Evolutionary conservation across 2,888 invertebrate genomes (phyloP), one percentile per base, ranked within the genome.

Genomic region (Axea sp.): DNA sequence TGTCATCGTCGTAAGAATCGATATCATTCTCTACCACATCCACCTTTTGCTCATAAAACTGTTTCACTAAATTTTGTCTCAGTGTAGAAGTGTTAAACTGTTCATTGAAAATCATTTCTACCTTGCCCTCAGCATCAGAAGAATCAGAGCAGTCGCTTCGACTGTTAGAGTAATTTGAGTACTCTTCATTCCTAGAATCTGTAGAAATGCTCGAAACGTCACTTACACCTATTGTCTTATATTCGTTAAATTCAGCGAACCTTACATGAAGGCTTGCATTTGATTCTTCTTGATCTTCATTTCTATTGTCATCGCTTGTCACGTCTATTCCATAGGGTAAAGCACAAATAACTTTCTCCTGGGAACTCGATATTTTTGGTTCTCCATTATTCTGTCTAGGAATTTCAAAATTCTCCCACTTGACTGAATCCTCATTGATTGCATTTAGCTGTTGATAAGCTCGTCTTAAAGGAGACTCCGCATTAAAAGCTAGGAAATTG

Each of bases 201-300:
- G 76, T 83, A 2, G 83, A 82, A 57, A 82, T 78, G 4, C 78
- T 81, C 1, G 85, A 86, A 9, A 81, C 79, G 37, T 86, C 85
- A 9, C 82, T 85, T 67, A 83, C 73, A 6, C 80, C 81, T 55
- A 84, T 82, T 5, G 84, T 86, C 72, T 84, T 86, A 35, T 86
- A 85, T 51, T 87, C 86, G 49, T 87, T 85, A 57, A 81, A 81
- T 51, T 87, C 84, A 12, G 87, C 80, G 69, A 87, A 87, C 77
- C 87, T 81, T 1, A 87, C 87, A 64, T 85, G 87, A 37, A 85
- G 78, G 62, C 84, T 85, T 9, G 71, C 76, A 55, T 71, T 35
- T 28, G 71, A 37, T 26, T 67, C 39, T 2, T 39, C 59, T 6
- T 26, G 2, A 31, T 69, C 30, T 4, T 41, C 47, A 15, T 35